Conservation (phyloP, 2,888 invertebrate genomes). For the Trilocha varians region DNA sequence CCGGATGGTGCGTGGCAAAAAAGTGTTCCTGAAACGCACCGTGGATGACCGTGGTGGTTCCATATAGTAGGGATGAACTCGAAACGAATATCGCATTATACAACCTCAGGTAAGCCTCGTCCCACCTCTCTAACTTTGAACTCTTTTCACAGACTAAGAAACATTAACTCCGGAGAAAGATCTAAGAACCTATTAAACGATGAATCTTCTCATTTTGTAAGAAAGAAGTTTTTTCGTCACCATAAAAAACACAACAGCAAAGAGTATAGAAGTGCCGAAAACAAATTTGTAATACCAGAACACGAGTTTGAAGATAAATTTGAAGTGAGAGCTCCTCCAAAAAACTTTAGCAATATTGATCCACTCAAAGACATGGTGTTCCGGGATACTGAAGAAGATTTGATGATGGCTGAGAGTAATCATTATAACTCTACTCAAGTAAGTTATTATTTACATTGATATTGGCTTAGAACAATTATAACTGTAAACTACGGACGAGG, state of each 20-base stretch:
- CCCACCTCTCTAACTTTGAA: not conserved
- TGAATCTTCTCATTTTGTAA: constrained; percentile 28
- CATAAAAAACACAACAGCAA: constrained; percentile 41
- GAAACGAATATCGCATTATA: too few relatives aligned
- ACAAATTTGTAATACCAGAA: constrained; percentile 60
- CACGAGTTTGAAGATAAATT: constrained; percentile 76
- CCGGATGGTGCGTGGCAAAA: too few relatives aligned
- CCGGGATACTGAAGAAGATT: constrained; percentile 52
- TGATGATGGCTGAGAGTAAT: constrained; percentile 51
- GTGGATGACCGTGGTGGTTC: too few relatives aligned
- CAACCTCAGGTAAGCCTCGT: not conserved
- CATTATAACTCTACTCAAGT: constrained; percentile 40
- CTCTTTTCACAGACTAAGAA: constrained; percentile 43
- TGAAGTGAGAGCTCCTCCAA: constrained; percentile 65
- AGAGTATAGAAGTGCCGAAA: constrained; percentile 28
- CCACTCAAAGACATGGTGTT: constrained; percentile 56
- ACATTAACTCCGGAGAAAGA: constrained; percentile 50
- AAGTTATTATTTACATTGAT: constrained; percentile 14
- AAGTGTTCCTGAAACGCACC: too few relatives aligned
- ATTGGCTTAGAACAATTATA: too few relatives aligned
- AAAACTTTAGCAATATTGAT: constrained; percentile 14
- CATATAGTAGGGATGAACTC: too few relatives aligned
- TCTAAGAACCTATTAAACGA: constrained; percentile 34
- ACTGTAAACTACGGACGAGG: too few relatives aligned
- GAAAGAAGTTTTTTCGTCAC: constrained; percentile 61